These are phyloP conservation scores for human DNA, from an alignment of 2,113 vertebrate genomes.

Conservation along the genomic window DNA sequence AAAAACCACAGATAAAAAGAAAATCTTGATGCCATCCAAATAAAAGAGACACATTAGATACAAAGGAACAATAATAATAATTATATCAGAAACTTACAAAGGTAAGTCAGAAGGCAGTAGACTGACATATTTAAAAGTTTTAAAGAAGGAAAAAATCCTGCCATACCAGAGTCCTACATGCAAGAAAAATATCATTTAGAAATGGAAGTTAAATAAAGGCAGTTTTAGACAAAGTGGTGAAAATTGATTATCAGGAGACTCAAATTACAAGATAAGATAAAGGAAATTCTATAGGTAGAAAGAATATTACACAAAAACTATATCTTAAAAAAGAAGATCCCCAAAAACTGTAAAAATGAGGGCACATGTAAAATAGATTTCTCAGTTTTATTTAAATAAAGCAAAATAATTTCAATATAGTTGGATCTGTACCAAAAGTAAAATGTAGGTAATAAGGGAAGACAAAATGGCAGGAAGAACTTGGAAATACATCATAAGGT, in stretches of 20 bases:
- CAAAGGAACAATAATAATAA: not conserved
- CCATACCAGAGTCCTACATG: not conserved
- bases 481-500: not conserved
- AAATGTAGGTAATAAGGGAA: not conserved
- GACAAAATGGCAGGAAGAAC: not conserved
- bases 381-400: not conserved
- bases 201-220: not conserved
- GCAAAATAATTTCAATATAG: not conserved
- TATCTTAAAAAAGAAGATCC: not conserved
- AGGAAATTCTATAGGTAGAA: not conserved
- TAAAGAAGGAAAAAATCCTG: not conserved
- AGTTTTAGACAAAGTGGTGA: not conserved
- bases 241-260: not conserved
- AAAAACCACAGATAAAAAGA: not conserved
- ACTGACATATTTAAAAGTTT: not conserved
- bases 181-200: not conserved
- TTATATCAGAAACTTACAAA: not conserved
- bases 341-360: not conserved
- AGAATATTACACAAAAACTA: not conserved
- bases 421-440: not conserved
- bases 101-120: not conserved
- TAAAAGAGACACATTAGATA: not conserved
- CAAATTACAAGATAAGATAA: not conserved
- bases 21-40: not conserved
- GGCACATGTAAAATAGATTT: not conserved